Base-by-base conservation (phyloP, 2,113 vertebrate species). In the Nesogale talazaci region DNA sequence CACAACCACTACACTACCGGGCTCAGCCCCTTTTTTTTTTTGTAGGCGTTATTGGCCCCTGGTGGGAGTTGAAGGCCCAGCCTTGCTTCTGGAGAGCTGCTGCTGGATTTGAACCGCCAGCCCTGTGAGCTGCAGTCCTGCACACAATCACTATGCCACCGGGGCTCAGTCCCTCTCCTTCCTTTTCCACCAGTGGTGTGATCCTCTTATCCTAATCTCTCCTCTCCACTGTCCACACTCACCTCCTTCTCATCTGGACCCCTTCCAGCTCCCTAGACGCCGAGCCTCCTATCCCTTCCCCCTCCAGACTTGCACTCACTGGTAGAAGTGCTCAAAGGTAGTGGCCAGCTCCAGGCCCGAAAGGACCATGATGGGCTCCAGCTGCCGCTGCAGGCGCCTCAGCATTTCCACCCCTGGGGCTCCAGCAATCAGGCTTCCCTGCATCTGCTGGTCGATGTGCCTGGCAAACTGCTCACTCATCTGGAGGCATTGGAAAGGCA, bases 291-390 rank as follows among this genome's bases (percentile, higher is more conserved):
- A 34, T 11, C 3, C 81, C 61, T 22, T 59, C 7, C 56, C 42
- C 90, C 36, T 92, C 67, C 22, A 77, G 74, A 89, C 31, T 38
- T 63, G 14, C 85, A 92, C 98, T 97, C 87, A 99, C 99, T 99
- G 99, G 98, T 99, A 99, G 96, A 99, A 99, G 97, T 99, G 98
- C 85, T 99, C 99, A 0, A 99, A 99, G 91, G 98, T 98, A 92
- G 98, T 99, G 94, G 99, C 98, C 1, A 99, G 97, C 96, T 99
- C 99, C 93, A 99, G 98, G 87, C 99, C 99, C 0, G 99, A 99
- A 77, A 99, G 97, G 96, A 99, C 98, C 6, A 99, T 96, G 15
- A 99, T 98, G 74, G 99, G 99, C 94, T 99, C 99, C 97, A 99
- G 95, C 78, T 99, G 98, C 90, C 96, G 98, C 97, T 99, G 98